These are phyloP conservation scores for Labia minor DNA, from an alignment of 2,888 invertebrate species.

Conservation along the genomic window DNA sequence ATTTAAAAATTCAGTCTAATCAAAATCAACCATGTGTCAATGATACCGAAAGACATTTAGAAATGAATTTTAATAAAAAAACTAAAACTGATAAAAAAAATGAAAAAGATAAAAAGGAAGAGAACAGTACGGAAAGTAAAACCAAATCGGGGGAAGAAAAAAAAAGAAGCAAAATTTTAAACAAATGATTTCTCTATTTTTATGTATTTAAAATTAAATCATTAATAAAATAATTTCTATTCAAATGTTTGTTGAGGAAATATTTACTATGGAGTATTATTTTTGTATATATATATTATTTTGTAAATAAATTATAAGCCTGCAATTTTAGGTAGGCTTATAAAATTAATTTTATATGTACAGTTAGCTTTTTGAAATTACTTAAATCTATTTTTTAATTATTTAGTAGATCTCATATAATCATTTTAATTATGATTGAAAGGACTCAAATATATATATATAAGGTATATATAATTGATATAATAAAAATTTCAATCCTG, in stretches of 20 bases:
- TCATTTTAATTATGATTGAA: no score
- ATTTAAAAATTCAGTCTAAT: not conserved
- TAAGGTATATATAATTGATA: no score
- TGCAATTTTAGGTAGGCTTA: not conserved
- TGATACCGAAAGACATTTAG: no score
- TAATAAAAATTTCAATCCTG: no score
- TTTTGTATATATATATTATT: slow-evolving; percentile 3
- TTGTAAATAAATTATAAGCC: not conserved
- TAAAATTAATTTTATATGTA: no score
- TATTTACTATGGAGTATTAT: not conserved
- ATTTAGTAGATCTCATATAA: no score
- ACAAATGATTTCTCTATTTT: not conserved
- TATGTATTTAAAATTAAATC: not conserved
- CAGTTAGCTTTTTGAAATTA: no score
- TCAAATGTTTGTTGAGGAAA: not conserved
- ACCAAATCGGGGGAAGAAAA: not conserved
- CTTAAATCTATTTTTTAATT: no score
- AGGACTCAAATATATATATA: no score
- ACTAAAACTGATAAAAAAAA: not conserved
- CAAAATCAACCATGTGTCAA: not conserved
- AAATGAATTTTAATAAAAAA: not conserved
- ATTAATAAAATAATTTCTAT: not conserved
- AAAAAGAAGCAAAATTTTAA: not conserved
- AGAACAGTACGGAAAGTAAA: not conserved
- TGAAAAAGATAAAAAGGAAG: not conserved